A percentile compares a stretch with the other conserved stretches of the same genome.
These are phyloP conservation scores for Aricia agestis DNA, from an alignment of 1,140 invertebrate genomes.

Conservation along the genomic window DNA sequence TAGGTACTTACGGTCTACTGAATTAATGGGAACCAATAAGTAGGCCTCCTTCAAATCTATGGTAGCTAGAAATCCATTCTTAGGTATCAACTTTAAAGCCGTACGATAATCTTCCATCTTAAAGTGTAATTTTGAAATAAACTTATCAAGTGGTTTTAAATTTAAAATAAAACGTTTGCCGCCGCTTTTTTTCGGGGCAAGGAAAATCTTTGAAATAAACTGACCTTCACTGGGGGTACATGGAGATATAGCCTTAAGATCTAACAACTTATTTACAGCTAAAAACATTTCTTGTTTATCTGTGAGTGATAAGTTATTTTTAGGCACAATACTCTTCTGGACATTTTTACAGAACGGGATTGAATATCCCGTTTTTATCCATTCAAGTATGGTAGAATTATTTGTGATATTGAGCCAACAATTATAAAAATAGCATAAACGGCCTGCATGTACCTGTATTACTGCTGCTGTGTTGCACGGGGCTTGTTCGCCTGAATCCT, in stretches of 20 bases:
- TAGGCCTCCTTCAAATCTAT: conserved; percentile 37
- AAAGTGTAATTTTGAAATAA: conserved; percentile 25
- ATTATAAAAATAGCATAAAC: conserved; percentile 33
- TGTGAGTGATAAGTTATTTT: conserved; percentile 15
- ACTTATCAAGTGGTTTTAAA: conserved; percentile 28
- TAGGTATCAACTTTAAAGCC: conserved; percentile 23
- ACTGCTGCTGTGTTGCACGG: conserved; percentile 22
- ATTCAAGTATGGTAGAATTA: conserved; percentile 27
- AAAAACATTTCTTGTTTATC: conserved; percentile 25
- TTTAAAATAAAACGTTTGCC: conserved; percentile 20
- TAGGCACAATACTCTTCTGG: conserved; percentile 19
- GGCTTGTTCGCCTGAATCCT: conserved; percentile 10
- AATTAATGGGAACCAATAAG: conserved; percentile 27
- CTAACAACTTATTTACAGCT: conserved; percentile 25
- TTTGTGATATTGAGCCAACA: conserved; percentile 35
- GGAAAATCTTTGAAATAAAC: conserved; percentile 32
- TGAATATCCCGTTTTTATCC: conserved; percentile 30
- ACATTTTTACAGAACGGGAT: conserved; percentile 26
- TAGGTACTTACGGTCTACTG: conserved; percentile 24
- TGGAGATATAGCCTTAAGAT: conserved; percentile 23
- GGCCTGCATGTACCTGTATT: conserved; percentile 37
- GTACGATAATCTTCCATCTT: conserved; percentile 36
- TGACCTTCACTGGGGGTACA: conserved; percentile 21
- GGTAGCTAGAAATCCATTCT: conserved; percentile 27
- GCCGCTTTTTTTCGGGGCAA: conserved; percentile 33